phyloP scores from a whole-genome alignment of 2,113 vertebrate genomes.

The Corvus hawaiiensis region DNA sequence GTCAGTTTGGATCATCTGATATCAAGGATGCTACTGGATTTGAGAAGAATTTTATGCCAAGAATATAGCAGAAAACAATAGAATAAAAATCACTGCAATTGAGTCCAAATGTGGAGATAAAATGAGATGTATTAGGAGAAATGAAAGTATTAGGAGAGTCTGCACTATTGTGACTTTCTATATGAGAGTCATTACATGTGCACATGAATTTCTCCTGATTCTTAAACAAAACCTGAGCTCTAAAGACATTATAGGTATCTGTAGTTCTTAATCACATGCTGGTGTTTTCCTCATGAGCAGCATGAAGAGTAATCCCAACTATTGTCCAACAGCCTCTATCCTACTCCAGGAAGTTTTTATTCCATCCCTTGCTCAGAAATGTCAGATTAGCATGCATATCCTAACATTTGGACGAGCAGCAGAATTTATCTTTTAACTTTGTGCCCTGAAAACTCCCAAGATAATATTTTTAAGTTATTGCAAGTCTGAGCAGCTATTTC shows the following conservation, averaged over 20 bases:
- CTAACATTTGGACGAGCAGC: background rate
- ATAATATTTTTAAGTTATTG: constrained; percentile 43
- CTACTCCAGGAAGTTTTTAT: constrained; percentile 5
- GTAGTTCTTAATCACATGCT: background rate
- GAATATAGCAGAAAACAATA: background rate
- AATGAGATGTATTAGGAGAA: background rate
- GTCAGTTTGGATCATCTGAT: background rate
- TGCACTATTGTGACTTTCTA: background rate
- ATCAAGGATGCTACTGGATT: background rate
- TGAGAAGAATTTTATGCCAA: background rate
- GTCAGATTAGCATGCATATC: background rate
- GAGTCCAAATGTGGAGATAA: background rate
- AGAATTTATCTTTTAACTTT: constrained; percentile 1
- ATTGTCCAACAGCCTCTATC: background rate
- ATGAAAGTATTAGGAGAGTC: background rate
- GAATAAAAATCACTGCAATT: background rate
- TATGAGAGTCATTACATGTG: background rate
- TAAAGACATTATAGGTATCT: background rate
- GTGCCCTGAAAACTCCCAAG: background rate
- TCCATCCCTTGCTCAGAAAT: background rate
- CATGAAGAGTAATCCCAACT: background rate
- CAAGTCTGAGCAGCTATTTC: background rate
- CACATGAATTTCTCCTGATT: background rate
- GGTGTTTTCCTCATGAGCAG: background rate
- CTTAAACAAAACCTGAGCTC: background rate